Conservation (phyloP, 2,797 vertebrate genomes). For the Anguilla megastoma region DNA sequence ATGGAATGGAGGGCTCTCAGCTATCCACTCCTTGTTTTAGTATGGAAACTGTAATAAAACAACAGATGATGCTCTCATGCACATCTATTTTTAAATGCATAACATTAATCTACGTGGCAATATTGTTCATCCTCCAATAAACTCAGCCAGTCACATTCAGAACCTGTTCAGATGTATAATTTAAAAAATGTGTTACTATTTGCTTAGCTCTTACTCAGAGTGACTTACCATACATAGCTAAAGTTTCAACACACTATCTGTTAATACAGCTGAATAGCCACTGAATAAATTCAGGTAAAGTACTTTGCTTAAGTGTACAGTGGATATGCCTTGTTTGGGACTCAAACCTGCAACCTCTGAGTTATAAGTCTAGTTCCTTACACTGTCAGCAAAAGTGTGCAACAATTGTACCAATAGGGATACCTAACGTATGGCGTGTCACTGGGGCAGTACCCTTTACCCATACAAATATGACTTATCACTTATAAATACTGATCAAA, state of each 20-base stretch:
- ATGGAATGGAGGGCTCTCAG: neutral
- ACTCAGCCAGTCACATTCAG: neutral
- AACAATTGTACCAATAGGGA: neutral
- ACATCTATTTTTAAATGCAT: neutral
- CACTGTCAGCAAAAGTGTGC: neutral
- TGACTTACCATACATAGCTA: too few species aligned
- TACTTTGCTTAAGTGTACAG: neutral
- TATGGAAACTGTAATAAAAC: neutral
- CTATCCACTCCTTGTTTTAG: neutral
- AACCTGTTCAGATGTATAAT: neutral
- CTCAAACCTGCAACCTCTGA: neutral
- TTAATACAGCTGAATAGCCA: too few species aligned
- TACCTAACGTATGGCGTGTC: too few species aligned
- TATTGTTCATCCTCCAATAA: neutral
- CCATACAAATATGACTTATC: neutral
- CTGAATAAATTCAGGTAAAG: neutral
- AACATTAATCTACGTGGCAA: neutral
- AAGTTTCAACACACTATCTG: too few species aligned
- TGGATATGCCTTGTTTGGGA: neutral
- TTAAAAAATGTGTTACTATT: too few species aligned
- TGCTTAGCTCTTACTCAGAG: too few species aligned
- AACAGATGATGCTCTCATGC: neutral
- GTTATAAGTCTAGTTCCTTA: neutral
- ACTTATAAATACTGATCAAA: neutral
- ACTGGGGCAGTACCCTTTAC: too few species aligned